Evolutionary conservation across 2,888 invertebrate genomes (phyloP), one percentile per base, ranked within the genome.

Genomic region (Lampropteryx suffumata): DNA sequence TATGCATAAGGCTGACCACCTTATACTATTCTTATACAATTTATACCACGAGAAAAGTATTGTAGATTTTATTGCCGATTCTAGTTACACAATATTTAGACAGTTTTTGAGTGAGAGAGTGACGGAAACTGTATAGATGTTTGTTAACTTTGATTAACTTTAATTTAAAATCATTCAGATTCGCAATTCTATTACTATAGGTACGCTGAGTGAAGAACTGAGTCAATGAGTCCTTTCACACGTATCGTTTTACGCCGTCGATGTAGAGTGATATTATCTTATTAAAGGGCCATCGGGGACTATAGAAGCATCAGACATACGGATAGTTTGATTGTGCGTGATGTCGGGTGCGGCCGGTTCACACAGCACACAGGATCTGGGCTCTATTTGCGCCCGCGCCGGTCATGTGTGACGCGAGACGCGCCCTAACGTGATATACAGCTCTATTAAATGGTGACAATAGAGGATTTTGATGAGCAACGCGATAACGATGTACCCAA

Each of bases 341-440:
- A 62, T 61, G 64, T 61, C 62, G 74, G 82, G 83, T 58, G 83
- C 73, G 79, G 81, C 64, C 64, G 65, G 76, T 79, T 83, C 84
- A 79, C 79, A 79, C 81, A 79, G 64, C 63, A 71, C 73, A 82
- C 84, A 88, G 89, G 89, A 90, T 88, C 86, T 88, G 86, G 84
- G 89, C 85, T 86, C 87, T 80, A 88, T 88, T 88, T 83, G 82
- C 82, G 82, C 72, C 62, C 64, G 79, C 79, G 78, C 60, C 71
- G 75, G 60, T 84, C 82, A 78, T 76, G 76, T 79, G 82, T 78
- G 73, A 71, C 82, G 81, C 11, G 50, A 55, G 60, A 67, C 83
- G 67, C 79, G 71, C 86, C 85, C 75, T 66, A 58, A 58, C 65
- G 61, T 67, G 67, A 75, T 71, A 71, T 71, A 70, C 72, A 61